Evolutionary conservation across 1,140 invertebrate genomes (phyloP).

Genomic region (Sinonovacula constricta): DNA sequence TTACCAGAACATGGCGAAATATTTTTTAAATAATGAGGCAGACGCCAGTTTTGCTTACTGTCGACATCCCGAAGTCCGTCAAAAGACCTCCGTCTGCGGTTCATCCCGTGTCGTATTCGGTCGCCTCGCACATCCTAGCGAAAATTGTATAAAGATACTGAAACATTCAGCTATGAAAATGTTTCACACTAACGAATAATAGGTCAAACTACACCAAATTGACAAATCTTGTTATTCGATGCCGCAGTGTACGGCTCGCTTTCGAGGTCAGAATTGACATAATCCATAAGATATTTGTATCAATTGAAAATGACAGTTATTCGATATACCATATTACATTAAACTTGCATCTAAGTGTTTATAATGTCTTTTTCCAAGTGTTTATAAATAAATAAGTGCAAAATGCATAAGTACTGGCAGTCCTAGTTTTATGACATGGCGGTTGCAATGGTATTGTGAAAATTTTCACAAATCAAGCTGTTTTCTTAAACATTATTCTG

Average conservation of each 20-base stretch:
- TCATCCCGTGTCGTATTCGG: slow-evolving; percentile 41
- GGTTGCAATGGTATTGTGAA: too few species aligned
- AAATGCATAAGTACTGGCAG: too few species aligned
- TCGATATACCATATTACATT: too few species aligned
- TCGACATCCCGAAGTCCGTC: slow-evolving; percentile 59
- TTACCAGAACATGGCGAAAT: too few species aligned
- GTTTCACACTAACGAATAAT: background rate
- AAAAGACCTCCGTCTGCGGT: slow-evolving; percentile 54
- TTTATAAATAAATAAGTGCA: too few species aligned
- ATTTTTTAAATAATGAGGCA: too few species aligned
- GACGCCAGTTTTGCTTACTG: slow-evolving; percentile 48
- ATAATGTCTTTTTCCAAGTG: too few species aligned
- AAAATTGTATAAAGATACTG: background rate
- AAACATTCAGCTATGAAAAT: background rate
- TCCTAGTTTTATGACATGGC: too few species aligned
- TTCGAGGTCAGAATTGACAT: background rate
- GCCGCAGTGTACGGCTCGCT: background rate
- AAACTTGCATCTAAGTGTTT: too few species aligned
- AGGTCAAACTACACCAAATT: background rate
- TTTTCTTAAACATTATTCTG: too few species aligned
- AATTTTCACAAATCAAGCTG: too few species aligned
- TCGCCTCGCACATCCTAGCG: slow-evolving; percentile 12
- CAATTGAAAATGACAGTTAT: background rate
- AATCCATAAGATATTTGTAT: background rate
- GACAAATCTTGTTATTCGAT: slow-evolving; percentile 1